Evolutionary conservation across 2,797 vertebrate species (phyloP).

Genomic region (Anabas testudineus): DNA sequence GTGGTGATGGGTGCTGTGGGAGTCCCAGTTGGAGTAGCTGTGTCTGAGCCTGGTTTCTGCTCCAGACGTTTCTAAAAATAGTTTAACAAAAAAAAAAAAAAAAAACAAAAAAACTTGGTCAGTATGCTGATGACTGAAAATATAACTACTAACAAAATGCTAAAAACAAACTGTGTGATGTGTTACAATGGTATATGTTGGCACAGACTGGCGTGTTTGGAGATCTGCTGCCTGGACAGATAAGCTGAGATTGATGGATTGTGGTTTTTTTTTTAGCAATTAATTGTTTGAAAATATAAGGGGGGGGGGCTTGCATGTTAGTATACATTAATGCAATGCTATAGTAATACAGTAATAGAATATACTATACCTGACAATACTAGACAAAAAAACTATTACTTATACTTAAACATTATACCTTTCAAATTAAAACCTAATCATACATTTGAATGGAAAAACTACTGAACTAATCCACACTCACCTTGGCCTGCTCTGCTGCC

Average conservation of each 20-base stretch:
- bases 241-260: not conserved
- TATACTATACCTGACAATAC: no score
- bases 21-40: constrained; percentile 82
- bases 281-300: not conserved
- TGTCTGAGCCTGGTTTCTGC: constrained; percentile 87
- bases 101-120: not conserved
- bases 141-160: not conserved
- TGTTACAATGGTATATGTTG: not conserved
- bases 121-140: not conserved
- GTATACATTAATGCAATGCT: no score
- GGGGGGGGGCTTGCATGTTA: no score
- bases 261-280: not conserved
- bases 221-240: not conserved
- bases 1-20: constrained; percentile 82
- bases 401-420: not conserved
- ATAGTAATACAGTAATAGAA: not conserved
- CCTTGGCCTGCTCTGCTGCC: constrained; percentile 95
- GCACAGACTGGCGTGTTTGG: not conserved
- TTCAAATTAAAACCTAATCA: not conserved
- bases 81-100: constrained; percentile 64
- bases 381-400: no score
- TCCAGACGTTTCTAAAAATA: constrained; percentile 90
- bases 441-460: not conserved
- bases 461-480: constrained; percentile 69
- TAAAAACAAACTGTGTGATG: not conserved